Conservation (phyloP, 2,888 invertebrate genomes). For the Caenorhabditis japonica region DNA sequence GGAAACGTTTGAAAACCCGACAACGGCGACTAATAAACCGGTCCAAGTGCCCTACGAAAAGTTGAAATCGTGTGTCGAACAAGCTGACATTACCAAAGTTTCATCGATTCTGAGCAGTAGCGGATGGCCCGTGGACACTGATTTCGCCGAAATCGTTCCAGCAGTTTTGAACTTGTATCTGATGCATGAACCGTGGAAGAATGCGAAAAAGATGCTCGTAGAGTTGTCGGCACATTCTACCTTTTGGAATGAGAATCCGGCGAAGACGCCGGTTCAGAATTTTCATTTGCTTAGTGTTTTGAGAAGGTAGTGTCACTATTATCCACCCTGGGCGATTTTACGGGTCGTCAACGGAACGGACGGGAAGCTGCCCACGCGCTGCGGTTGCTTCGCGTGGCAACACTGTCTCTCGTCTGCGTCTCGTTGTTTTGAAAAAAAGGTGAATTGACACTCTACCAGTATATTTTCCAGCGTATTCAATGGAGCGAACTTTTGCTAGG, state of each 20-base stretch:
- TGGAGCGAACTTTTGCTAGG: too few relatives aligned
- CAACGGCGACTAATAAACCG: background rate
- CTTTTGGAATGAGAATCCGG: slow-evolving; percentile 29
- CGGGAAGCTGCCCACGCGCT: too few relatives aligned
- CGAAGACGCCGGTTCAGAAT: slow-evolving; percentile 60
- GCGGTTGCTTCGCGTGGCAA: too few relatives aligned
- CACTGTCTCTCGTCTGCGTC: too few relatives aligned
- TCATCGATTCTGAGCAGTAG: slow-evolving; percentile 40
- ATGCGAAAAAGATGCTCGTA: slow-evolving; percentile 55
- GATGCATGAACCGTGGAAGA: slow-evolving; percentile 64
- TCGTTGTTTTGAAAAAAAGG: too few relatives aligned
- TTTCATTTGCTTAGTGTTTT: slow-evolving; percentile 62
- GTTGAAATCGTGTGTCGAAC: slow-evolving; percentile 52
- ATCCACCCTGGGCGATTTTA: too few relatives aligned
- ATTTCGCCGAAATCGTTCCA: slow-evolving; percentile 62
- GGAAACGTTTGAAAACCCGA: slow-evolving; percentile 47
- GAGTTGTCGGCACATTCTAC: slow-evolving; percentile 35
- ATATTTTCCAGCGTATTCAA: too few relatives aligned
- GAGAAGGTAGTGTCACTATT: too few relatives aligned
- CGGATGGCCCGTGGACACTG: slow-evolving; percentile 65
- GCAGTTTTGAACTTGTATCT: slow-evolving; percentile 59
- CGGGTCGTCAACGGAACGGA: too few relatives aligned
- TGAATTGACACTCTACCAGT: too few relatives aligned
- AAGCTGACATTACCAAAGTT: slow-evolving; percentile 59
- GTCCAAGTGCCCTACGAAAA: slow-evolving; percentile 38